A percentile compares a stretch with the other conserved stretches of the same genome.
Evolutionary conservation across 2,797 vertebrate species (phyloP).

Genomic region (Etheostoma nigrum): DNA sequence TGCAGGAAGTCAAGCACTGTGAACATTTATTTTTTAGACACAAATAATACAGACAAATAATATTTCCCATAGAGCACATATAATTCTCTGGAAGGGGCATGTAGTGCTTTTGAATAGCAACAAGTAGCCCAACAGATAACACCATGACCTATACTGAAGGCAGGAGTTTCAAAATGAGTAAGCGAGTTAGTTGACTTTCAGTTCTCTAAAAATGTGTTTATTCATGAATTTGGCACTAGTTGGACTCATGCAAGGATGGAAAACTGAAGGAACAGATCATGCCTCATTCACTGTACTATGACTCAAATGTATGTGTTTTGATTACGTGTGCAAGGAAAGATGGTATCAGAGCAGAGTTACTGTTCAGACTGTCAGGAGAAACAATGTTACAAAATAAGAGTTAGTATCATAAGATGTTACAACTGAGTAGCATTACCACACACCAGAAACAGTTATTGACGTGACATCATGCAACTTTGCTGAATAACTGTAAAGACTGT

Average conservation of each 20-base stretch:
- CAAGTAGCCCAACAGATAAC: slow-evolving; percentile 31
- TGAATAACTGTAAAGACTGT: slow-evolving; percentile 30
- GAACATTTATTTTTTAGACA: slow-evolving; percentile 65
- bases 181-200: slow-evolving; percentile 4
- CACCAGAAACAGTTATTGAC: slow-evolving; percentile 33
- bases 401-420: slow-evolving; percentile 17
- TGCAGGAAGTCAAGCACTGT: slow-evolving; percentile 8
- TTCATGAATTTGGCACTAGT: slow-evolving; percentile 45
- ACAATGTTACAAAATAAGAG: slow-evolving; percentile 36
- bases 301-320: slow-evolving; percentile 7
- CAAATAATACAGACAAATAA: slow-evolving; percentile 56
- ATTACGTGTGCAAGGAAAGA: slow-evolving; percentile 13
- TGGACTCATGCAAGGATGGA: slow-evolving; percentile 14
- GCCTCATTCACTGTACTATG: slow-evolving; percentile 45
- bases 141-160: slow-evolving; percentile 31
- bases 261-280: slow-evolving; percentile 41
- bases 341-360: slow-evolving; percentile 16
- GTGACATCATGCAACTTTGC: slow-evolving; percentile 48
- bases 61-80: slow-evolving; percentile 57
- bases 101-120: slow-evolving; percentile 24
- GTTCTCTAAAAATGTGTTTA: neutral
- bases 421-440: slow-evolving; percentile 18
- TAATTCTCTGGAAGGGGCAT: slow-evolving; percentile 17
- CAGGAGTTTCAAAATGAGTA: slow-evolving; percentile 20
- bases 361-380: slow-evolving; percentile 20